Evolutionary conservation across 1,140 invertebrate species (phyloP).

Genomic region (Eumaeus atala): DNA sequence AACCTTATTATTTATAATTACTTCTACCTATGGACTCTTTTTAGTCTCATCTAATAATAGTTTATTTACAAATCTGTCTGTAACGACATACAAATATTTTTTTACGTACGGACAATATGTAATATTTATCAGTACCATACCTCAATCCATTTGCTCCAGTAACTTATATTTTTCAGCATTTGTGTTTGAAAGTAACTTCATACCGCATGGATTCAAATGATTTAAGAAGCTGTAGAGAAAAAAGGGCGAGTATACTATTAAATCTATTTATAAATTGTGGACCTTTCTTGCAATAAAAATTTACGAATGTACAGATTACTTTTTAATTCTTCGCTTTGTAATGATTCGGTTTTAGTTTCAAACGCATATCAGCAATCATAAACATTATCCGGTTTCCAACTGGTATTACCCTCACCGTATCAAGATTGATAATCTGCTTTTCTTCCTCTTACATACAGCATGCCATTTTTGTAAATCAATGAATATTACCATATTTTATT

Average conservation of each 20-base stretch:
- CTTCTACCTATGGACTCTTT: no score
- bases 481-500: no score
- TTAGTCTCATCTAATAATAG: no score
- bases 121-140: slow-evolving; percentile 76
- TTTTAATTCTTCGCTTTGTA: slow-evolving; percentile 30
- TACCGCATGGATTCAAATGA: slow-evolving; percentile 41
- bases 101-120: slow-evolving; percentile 71
- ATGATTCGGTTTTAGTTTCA: slow-evolving; percentile 40
- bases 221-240: slow-evolving; percentile 48
- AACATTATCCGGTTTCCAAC: slow-evolving; percentile 56
- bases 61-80: no score
- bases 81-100: no score
- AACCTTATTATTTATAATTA: no score
- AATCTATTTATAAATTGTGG: slow-evolving; percentile 36
- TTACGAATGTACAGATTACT: slow-evolving; percentile 23
- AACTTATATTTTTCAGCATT: slow-evolving; percentile 22
- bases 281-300: slow-evolving; percentile 36
- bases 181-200: slow-evolving; percentile 38
- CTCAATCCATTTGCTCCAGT: slow-evolving; percentile 74
- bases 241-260: slow-evolving; percentile 28
- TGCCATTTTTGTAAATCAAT: no score
- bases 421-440: slow-evolving; percentile 76
- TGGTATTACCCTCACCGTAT: slow-evolving; percentile 75
- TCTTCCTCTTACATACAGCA: slow-evolving; percentile 83
- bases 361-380: no score